Evolutionary conservation across 2,888 invertebrate genomes (phyloP), one percentile per base, ranked within the genome.

Genomic region (Pharmacophagus antenor): DNA sequence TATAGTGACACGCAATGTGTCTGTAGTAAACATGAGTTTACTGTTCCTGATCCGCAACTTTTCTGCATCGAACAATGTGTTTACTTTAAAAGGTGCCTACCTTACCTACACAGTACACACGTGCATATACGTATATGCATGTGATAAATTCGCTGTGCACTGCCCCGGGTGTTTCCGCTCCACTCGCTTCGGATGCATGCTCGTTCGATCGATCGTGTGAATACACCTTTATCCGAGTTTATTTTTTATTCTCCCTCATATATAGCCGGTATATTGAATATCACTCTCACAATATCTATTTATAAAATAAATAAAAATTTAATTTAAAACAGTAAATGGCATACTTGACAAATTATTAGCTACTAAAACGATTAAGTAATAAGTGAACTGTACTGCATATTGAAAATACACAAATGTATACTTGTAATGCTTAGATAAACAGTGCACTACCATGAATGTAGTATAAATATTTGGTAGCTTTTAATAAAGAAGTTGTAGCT

Each of bases 121-220:
- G 74, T 31, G 52, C n/a, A 37, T 47, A 52, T 70, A 64, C 64
- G 72, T 21, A 46, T 47, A 63, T 65, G 72, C 70, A 74, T 82
- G 82, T 83, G 85, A 84, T 88, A 84, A 81, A 87, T 83, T 81
- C 81, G 74, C 75, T 77, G 82, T 79, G 82, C 84, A 79, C 69
- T 68, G 80, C 85, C 81, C 81, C 77, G 80, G 77, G 82, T 72
- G 70, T 71, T 87, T 88, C 85, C 87, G 86, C 84, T 82, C 72
- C 81, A 76, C 79, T 85, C 83, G 82, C 76, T 79, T 77, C 78
- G 77, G 80, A 78, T 87, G 84, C 85, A 82, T 71, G 80, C 75
- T 70, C 70, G 70, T 67, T 72, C 84, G 82, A 85, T 85, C 81
- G 84, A 85, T 85, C 80, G 82, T 84, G 74, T 85, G 80, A 74